Conservation (phyloP, 2,113 vertebrate genomes). For the Rostratula benghalensis region DNA sequence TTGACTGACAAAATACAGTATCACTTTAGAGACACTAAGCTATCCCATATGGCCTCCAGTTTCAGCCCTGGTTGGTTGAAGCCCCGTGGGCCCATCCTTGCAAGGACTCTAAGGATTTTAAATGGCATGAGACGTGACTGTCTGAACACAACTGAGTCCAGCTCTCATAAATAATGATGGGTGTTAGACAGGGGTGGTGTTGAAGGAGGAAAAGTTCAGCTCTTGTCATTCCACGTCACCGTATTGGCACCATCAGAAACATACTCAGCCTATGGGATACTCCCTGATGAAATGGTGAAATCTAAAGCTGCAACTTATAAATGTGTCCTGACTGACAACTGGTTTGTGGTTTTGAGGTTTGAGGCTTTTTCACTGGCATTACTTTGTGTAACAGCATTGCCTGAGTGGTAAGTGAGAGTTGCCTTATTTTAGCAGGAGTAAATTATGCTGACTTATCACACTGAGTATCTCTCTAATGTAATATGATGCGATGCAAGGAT, state of each 20-base stretch:
- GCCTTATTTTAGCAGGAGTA: not conserved
- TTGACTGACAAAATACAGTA: not conserved
- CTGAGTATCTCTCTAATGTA: not conserved
- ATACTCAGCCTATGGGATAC: not conserved
- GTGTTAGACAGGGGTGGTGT: not conserved
- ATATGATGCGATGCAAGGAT: not conserved
- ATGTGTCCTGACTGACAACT: not conserved
- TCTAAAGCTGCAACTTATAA: not conserved
- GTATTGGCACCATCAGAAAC: not conserved
- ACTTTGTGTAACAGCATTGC: not conserved
- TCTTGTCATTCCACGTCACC: not conserved
- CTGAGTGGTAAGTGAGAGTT: not conserved
- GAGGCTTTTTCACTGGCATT: not conserved
- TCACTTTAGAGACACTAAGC: not conserved
- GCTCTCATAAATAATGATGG: not conserved
- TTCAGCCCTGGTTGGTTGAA: not conserved
- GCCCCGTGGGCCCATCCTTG: not conserved
- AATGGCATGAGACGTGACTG: not conserved
- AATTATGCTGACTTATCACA: not conserved
- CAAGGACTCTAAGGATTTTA: not conserved
- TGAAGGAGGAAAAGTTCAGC: not conserved
- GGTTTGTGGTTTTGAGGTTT: not conserved
- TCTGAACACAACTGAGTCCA: not conserved
- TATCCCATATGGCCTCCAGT: not conserved
- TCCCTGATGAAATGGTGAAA: not conserved